Evolutionary conservation across 2,113 vertebrate species (phyloP), one percentile per base, ranked within the genome.

Genomic region (Himantopus leucocephalus): DNA sequence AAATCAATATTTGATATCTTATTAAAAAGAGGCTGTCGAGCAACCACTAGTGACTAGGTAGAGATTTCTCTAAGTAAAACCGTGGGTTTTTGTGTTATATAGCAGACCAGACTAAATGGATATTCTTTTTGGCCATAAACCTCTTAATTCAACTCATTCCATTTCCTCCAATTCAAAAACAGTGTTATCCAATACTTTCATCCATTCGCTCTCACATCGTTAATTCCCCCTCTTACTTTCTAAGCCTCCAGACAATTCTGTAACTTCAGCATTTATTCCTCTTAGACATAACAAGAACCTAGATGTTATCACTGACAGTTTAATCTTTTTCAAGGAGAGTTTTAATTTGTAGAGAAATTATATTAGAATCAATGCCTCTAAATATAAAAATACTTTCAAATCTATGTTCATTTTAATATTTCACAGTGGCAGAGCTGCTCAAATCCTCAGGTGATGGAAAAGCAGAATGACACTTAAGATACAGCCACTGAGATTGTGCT

Each of bases 201-300:
- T 84, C 91, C 88, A 67, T 68, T 85, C 77, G 87, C 86, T 84
- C 88, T 92, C 83, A 58, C 68, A 92, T 71, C 32, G 12, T 87
- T 91, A 94, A 97, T 92, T 94, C 95, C 30, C 59, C 30, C 45
- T 91, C 88, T 95, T 85, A 92, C 88, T 97, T 92, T 91, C 62
- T 94, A 94, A 95, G 94, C 96, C 94, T 94, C 91, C 92, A 96
- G 95, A 97, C 96, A 94, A 94, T 92, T 96, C 92, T 73, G 77
- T 95, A 96, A 91, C 97, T 97, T 97, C 95, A 95, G 91, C 84
- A 47, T 95, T 96, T 95, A 92, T 92, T 97, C 86, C 97, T 96
- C 91, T 94, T 92, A 91, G 89, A 95, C 70, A 91, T 94, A 97
- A 97, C 91, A 96, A 94, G 95, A 96, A 91, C 92, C 20, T 72